Conservation (phyloP, 2,888 invertebrate genomes). For the Cantharis rufa region DNA sequence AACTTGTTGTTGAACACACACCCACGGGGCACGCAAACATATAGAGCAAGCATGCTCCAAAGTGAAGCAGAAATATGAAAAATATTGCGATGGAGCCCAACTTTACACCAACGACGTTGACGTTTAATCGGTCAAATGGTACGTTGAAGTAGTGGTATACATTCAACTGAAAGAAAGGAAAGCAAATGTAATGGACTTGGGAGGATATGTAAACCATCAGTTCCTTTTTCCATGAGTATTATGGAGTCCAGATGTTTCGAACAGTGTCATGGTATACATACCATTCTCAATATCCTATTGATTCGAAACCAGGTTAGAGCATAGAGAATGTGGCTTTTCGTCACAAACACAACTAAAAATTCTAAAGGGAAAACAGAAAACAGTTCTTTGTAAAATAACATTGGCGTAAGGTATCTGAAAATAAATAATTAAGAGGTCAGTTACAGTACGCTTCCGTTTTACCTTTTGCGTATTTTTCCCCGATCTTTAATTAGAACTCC, state of each 20-base stretch:
- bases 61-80: slow-evolving; percentile 31
- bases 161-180: slow-evolving; percentile 29
- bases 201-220: too few relatives aligned
- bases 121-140: slow-evolving; percentile 35
- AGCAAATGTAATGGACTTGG: neutral
- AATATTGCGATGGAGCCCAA: slow-evolving; percentile 32
- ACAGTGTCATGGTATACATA: slow-evolving; percentile 1
- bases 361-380: slow-evolving; percentile 29
- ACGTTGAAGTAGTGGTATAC: slow-evolving; percentile 34
- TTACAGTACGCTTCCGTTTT: neutral
- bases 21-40: slow-evolving; percentile 25
- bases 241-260: too few relatives aligned
- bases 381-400: slow-evolving; percentile 29
- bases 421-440: neutral
- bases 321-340: neutral
- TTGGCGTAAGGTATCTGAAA: slow-evolving; percentile 23
- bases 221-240: too few relatives aligned
- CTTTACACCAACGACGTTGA: slow-evolving; percentile 33
- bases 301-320: slow-evolving; percentile 22
- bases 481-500: slow-evolving; percentile 22
- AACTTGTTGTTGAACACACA: slow-evolving; percentile 3
- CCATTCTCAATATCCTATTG: slow-evolving; percentile 28
- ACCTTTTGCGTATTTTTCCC: slow-evolving; percentile 24
- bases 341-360: slow-evolving; percentile 11
- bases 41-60: slow-evolving; percentile 33